phyloP scores from a whole-genome alignment of 2,797 vertebrate species.

The Acanthornis magna region DNA sequence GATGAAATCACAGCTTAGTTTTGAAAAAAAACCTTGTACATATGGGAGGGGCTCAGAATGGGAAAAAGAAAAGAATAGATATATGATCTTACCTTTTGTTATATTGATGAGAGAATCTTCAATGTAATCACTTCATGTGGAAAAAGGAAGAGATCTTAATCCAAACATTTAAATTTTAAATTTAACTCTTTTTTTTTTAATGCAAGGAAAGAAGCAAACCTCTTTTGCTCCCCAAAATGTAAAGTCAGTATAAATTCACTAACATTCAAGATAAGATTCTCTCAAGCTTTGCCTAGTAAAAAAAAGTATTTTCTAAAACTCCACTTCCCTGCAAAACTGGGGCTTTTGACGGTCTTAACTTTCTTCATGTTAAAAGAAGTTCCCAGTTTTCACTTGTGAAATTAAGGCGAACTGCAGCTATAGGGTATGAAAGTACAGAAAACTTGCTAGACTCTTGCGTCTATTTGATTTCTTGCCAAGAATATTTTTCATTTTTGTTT shows the following conservation, averaged over 20 bases:
- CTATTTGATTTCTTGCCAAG: neutral
- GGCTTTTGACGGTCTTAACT: neutral
- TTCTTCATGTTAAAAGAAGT: neutral
- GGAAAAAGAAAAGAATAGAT: neutral
- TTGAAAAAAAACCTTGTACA: neutral
- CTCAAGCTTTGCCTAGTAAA: neutral
- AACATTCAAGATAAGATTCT: neutral
- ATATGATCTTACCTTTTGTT: neutral
- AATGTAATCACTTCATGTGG: neutral
- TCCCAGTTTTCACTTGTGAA: neutral
- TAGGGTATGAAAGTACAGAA: neutral
- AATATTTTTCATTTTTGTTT: neutral
- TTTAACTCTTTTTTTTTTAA: neutral
- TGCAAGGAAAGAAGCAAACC: neutral
- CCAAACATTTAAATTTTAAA: neutral
- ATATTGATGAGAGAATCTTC: neutral
- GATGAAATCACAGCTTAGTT: neutral
- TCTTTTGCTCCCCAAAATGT: neutral
- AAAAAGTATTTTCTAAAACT: neutral
- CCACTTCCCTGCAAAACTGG: neutral
- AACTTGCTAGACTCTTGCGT: neutral
- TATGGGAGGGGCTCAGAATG: neutral
- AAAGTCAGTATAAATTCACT: neutral
- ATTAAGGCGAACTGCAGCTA: neutral
- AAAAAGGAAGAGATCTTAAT: neutral